Conservation (phyloP, 2,797 vertebrate genomes). For the Cossypha heuglini region DNA sequence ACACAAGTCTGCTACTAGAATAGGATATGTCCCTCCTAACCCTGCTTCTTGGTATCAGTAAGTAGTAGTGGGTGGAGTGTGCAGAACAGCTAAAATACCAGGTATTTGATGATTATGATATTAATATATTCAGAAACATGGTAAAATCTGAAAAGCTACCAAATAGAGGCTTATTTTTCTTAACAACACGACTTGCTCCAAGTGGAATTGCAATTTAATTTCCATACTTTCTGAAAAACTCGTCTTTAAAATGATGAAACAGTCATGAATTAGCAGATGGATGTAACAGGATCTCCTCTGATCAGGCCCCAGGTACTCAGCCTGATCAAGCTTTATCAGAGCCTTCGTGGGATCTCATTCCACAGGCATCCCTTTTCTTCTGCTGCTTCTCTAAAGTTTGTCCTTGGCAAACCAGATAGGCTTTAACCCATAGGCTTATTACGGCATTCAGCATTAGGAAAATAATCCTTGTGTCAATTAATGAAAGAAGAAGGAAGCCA, state of each 20-base stretch:
- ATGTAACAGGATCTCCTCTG: accelerated
- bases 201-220: neutral
- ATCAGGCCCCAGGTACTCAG: neutral
- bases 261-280: neutral
- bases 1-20: neutral
- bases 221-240: neutral
- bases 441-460: neutral
- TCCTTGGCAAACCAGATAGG: neutral
- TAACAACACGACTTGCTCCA: neutral
- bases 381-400: neutral
- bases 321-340: neutral
- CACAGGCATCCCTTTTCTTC: neutral
- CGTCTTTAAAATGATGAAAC: neutral
- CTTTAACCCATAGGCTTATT: neutral
- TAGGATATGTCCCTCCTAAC: neutral
- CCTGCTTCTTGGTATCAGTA: neutral
- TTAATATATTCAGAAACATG: neutral
- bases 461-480: neutral
- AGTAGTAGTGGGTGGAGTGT: neutral
- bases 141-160: neutral
- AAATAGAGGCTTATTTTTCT: neutral
- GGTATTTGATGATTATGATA: neutral
- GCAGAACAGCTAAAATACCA: neutral
- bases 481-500: neutral
- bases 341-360: neutral